Base-by-base conservation (phyloP, 2,113 vertebrate genomes). In the Bostrychus sinensis region DNA sequence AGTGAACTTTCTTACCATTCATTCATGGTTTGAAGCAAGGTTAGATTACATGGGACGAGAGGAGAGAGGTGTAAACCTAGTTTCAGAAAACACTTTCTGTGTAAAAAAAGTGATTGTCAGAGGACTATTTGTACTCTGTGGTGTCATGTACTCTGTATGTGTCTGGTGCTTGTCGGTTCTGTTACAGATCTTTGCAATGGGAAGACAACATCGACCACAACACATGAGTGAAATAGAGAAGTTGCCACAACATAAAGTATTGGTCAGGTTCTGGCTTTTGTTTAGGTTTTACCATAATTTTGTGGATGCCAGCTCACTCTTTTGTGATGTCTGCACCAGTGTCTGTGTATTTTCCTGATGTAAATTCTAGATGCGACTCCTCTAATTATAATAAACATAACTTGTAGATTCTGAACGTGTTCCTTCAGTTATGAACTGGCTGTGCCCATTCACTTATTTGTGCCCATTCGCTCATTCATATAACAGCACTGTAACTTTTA, bases 161-260 rank as follows among this genome's bases (percentile, higher is more conserved):
- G 22, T 23, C 48, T 51, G 48, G 34, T 57, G 20, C 17, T 45
- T 70, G 39, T 8, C 8, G n/a, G 30, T 28, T 14, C 9, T 28
- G 48, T 28, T 51, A 16, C 16, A n/a, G 16, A 50, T 83, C 83
- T 86, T 78, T 54, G 90, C 76, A 80, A 42, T 89, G 88, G 20
- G 91, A 89, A 77, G 90, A 93, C 77, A 85, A 89, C 82, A 94
- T 28, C 60, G 56, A 23, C 80, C 90, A 90, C 60, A 92, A 90
- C 76, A 82, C 90, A 72, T 92, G 80, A 87, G 94, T 92, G 82
- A 93, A 83, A 87, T 64, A 65, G 53, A 78, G 61, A 75, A 66
- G 59, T 70, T 65, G 62, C 82, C 77, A 86, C 53, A 82, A 66
- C 32, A 66, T 74, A 82, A 86, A 78, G 55, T 66, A 25, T 61